These are phyloP conservation scores for Argyresthia albistria DNA, from an alignment of 2,888 invertebrate species.

Conservation along the genomic window DNA sequence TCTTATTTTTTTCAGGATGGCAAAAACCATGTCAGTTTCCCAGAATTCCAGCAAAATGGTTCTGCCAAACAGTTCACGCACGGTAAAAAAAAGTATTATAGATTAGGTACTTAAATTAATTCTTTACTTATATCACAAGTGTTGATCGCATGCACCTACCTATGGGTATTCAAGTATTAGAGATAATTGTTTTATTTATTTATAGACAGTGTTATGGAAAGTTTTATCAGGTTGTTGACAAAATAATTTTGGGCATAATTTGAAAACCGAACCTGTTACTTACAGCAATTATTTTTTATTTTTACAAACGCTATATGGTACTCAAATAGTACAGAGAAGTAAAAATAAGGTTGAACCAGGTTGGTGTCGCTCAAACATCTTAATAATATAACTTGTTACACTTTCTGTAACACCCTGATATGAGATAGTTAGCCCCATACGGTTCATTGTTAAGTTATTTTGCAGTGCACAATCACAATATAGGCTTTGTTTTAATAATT, in stretches of 20 bases:
- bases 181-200: conserved; percentile 25
- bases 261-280: no score
- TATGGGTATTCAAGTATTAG: conserved; percentile 53
- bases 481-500: no score
- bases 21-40: conserved; percentile 92
- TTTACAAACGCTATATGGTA: no score
- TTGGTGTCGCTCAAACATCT: no score
- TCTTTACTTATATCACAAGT: conserved; percentile 64
- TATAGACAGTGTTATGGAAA: conserved; percentile 15
- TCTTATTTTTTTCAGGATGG: conserved; percentile 76
- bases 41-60: conserved; percentile 91
- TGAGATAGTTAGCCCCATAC: neutral
- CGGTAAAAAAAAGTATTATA: conserved; percentile 83
- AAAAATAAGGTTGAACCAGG: no score
- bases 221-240: neutral
- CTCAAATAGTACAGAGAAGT: no score
- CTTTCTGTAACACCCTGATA: no score
- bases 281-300: no score
- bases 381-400: no score
- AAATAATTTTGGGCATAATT: no score
- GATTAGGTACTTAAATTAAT: conserved; percentile 74
- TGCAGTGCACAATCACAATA: conserved; percentile 2
- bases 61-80: conserved; percentile 90
- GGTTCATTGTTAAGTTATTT: conserved; percentile 3
- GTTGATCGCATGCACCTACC: conserved; percentile 70